phyloP scores from a whole-genome alignment of 2,797 vertebrate genomes.

The Typhlichthys eigenmanni region DNA sequence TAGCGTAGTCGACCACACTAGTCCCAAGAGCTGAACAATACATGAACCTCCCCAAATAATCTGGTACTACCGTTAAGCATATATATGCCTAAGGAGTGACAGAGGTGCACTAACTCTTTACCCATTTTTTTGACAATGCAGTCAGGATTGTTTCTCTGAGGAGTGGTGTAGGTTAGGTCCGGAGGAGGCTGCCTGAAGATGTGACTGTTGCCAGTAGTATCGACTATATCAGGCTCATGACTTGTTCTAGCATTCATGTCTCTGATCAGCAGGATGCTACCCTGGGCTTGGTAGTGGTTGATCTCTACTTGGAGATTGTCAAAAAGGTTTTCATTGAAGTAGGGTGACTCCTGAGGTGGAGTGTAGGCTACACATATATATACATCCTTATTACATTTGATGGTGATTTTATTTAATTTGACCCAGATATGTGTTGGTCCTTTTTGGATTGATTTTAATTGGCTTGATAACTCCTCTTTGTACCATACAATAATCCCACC shows the following conservation, averaged over 20 bases:
- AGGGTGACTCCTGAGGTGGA: not conserved
- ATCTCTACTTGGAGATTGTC: constrained; percentile 7
- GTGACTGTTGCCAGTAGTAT: constrained; percentile 3
- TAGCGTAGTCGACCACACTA: constrained; percentile 19
- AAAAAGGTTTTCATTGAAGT: constrained; percentile 1
- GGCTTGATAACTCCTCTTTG: not conserved
- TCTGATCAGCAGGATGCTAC: constrained; percentile 12
- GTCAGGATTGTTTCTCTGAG: constrained; percentile 6
- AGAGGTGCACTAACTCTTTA: constrained; percentile 11
- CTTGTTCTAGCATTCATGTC: constrained; percentile 8
- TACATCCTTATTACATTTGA: not conserved
- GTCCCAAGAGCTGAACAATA: constrained; percentile 16
- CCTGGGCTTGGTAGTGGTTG: constrained; percentile 13
- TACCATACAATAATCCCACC: constrained; percentile 6
- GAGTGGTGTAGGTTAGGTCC: not conserved
- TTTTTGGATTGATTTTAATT: not conserved
- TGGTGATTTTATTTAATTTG: constrained; percentile 6
- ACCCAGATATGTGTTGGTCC: constrained; percentile 6
- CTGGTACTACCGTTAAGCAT: constrained; percentile 11
- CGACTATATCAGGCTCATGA: not conserved
- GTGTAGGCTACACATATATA: constrained; percentile 1
- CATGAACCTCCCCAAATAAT: constrained; percentile 9
- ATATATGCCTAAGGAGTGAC: constrained; percentile 11
- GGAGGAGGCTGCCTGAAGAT: not conserved
- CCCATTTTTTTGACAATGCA: constrained; percentile 5